phyloP scores from a whole-genome alignment of 2,113 vertebrate species.

The Ovis canadensis region DNA sequence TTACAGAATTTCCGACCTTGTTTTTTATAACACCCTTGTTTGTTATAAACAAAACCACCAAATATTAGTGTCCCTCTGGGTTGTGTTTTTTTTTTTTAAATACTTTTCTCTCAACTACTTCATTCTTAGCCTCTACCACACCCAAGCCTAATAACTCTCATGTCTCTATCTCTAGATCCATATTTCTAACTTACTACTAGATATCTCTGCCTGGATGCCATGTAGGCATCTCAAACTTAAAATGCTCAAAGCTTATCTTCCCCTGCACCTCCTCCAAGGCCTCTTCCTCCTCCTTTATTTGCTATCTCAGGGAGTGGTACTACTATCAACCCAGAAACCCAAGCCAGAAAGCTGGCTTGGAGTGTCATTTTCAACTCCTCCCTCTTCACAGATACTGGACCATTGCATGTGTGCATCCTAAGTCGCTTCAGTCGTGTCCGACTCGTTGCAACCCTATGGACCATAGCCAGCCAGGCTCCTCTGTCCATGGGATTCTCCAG shows the following conservation, averaged over 20 bases:
- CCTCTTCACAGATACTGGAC: neutral
- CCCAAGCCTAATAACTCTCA: neutral
- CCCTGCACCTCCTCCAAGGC: neutral
- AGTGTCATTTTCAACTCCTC: neutral
- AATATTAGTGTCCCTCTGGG: neutral
- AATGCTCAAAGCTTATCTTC: conserved; percentile 30
- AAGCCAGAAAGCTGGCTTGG: neutral
- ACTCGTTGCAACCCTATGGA: neutral
- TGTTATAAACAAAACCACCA: neutral
- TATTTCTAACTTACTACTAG: neutral
- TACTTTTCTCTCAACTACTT: neutral
- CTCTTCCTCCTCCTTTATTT: neutral
- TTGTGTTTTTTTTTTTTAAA: neutral
- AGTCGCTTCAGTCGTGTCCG: neutral
- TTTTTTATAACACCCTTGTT: neutral
- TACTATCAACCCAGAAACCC: neutral
- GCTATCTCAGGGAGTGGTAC: neutral
- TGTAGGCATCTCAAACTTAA: neutral
- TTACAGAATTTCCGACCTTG: neutral
- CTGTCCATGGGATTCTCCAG: neutral
- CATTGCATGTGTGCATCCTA: neutral
- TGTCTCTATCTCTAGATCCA: neutral
- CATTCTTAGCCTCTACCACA: neutral
- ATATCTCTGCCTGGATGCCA: neutral
- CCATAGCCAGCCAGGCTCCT: neutral